These are phyloP conservation scores for Phaenicophaeus curvirostris DNA, from an alignment of 2,797 vertebrate genomes.

Conservation along the genomic window DNA sequence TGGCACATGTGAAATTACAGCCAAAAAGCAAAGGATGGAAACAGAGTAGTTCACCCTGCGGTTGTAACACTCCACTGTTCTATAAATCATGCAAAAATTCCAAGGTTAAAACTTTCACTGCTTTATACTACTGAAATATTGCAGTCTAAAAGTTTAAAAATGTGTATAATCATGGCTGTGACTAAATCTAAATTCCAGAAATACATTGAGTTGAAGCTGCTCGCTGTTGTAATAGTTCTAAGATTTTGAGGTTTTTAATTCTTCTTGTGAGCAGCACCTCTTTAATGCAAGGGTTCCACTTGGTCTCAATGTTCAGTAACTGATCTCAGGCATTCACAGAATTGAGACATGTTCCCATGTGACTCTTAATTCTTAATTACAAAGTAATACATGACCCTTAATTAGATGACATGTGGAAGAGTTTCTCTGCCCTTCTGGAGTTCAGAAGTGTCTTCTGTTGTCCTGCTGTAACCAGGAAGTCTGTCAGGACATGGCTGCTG, in stretches of 20 bases:
- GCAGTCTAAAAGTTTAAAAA: not conserved
- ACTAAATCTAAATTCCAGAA: not conserved
- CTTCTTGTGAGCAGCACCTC: not conserved
- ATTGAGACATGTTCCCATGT: not conserved
- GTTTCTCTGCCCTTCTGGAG: not conserved
- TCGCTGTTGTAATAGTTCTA: not conserved
- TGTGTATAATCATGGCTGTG: not conserved
- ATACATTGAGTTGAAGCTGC: not conserved
- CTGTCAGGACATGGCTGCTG: not conserved
- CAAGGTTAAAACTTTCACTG: not conserved
- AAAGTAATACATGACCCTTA: not conserved
- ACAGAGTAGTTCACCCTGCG: not conserved
- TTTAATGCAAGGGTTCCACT: not conserved
- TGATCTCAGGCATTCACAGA: not conserved
- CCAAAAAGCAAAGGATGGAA: not conserved
- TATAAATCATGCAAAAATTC: not conserved
- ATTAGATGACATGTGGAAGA: not conserved
- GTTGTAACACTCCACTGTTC: not conserved
- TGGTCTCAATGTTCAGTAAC: not conserved
- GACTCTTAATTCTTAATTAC: not conserved
- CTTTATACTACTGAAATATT: not conserved
- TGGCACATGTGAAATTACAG: not conserved
- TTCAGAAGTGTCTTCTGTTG: not conserved
- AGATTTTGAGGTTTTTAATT: not conserved
- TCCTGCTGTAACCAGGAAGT: not conserved